These are phyloP conservation scores for Ochlodes sylvanus DNA, from an alignment of 2,888 invertebrate species.

Conservation along the genomic window DNA sequence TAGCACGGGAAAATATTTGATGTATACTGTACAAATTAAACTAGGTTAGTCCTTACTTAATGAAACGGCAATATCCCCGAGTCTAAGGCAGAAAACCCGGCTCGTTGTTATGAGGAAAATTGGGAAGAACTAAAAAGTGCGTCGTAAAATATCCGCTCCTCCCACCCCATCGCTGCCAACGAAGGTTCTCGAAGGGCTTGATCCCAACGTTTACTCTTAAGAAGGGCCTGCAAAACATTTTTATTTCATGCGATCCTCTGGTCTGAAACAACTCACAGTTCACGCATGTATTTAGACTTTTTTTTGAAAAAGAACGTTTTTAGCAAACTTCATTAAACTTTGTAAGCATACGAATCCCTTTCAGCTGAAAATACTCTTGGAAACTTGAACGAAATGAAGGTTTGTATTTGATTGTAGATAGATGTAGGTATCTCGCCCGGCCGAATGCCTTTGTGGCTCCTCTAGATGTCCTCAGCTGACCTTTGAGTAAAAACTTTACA, in stretches of 20 bases:
- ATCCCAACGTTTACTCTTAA: conserved; percentile 33
- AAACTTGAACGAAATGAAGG: conserved; percentile 7
- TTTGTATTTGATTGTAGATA: conserved; percentile 5
- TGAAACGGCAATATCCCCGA: conserved; percentile 4
- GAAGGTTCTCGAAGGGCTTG: conserved; percentile 27
- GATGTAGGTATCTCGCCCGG: conserved; percentile 6
- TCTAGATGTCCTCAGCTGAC: conserved; percentile 47
- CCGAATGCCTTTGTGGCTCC: conserved; percentile 41
- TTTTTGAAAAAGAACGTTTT: conserved; percentile 3
- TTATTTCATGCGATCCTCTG: conserved; percentile 41
- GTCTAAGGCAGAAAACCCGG: conserved; percentile 23
- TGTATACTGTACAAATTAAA: conserved; percentile 1
- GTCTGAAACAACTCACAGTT: background rate
- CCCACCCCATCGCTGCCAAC: conserved; percentile 38
- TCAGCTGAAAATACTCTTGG: conserved; percentile 15
- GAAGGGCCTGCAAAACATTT: conserved; percentile 39
- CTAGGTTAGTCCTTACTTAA: conserved; percentile 17
- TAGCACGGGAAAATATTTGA: background rate
- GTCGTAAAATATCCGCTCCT: conserved; percentile 46
- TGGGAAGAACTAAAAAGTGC: conserved; percentile 50
- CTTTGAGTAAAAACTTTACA: conserved; percentile 47
- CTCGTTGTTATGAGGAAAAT: conserved; percentile 47
- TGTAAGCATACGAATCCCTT: conserved; percentile 13
- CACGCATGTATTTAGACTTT: conserved; percentile 12
- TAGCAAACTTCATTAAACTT: conserved; percentile 5